Evolutionary conservation across 2,113 vertebrate genomes (phyloP), one percentile per base, ranked within the genome.

Genomic region (Scartelaos histophorus): DNA sequence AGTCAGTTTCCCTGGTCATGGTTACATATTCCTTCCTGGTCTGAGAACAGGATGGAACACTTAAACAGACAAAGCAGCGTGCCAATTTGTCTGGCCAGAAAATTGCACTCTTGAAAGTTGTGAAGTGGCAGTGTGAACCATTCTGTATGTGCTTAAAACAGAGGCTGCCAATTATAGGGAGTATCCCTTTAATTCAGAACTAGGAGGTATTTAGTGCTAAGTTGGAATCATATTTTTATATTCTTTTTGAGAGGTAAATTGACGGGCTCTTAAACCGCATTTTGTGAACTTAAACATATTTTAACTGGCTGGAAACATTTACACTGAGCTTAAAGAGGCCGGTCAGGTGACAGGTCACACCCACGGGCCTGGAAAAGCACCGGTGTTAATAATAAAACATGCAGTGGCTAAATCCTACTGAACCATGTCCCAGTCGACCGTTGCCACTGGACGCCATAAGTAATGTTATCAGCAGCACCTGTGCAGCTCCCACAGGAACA

Each of bases 231-330:
- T 13, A 24, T 5, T 58, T 29, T 61, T 34, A 62, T 38, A 45
- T 71, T 25, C 56, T 58, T 56, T 25, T n/a, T 68, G 34, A 56
- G 49, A 53, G 45, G 43, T 66, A 65, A 25, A 65, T 16, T 65
- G 60, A 38, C 10, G 47, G 1, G 5, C 21, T 45, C 7, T 61
- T 60, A 68, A 53, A 74, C 15, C 4, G 6, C n/a, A 22, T 46
- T 22, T 46, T 13, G 5, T 66, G 22, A 24, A 3, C 65, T 47
- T 46, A 22, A 7, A 46, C 22, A 66, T 46, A 10, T 2, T 16
- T 3, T 24, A 62, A 21, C 38, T 43, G 34, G 9, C 22, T 34
- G 58, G 38, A 35, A 19, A 3, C 9, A 10, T 19, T 0, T 38
- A 9, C 19, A 38, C 1, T 29, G 29, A 29, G 19, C 2, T 64